Conservation (phyloP, 2,113 vertebrate genomes). For the Lipotes vexillifer region DNA sequence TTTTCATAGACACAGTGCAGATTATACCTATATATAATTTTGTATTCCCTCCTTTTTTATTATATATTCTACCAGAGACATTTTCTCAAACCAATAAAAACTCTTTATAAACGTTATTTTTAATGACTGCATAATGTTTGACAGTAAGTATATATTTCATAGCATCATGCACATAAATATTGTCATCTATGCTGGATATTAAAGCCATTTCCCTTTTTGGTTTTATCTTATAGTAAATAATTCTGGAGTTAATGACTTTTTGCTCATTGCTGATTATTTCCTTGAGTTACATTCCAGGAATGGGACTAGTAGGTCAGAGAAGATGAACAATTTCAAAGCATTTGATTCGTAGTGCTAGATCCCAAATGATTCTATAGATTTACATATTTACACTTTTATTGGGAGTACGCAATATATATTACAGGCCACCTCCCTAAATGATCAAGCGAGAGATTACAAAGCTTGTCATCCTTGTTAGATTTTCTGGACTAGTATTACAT, state of each 20-base stretch:
- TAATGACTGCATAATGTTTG: not conserved
- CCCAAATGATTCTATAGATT: not conserved
- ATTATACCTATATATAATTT: not conserved
- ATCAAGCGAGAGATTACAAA: not conserved
- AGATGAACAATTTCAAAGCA: not conserved
- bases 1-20: not conserved
- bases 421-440: not conserved
- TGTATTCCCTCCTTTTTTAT: not conserved
- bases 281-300: conserved; percentile 6
- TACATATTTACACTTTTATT: not conserved
- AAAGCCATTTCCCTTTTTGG: not conserved
- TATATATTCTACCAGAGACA: not conserved
- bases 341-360: conserved; percentile 1
- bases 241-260: not conserved
- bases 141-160: not conserved
- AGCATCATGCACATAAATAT: not conserved
- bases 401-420: not conserved
- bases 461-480: not conserved
- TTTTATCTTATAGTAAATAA: not conserved
- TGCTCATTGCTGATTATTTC: not conserved
- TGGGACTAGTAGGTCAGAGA: not conserved
- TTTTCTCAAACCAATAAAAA: not conserved
- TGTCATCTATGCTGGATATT: not conserved
- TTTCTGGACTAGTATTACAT: not conserved
- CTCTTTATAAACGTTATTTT: not conserved